Evolutionary conservation across 2,888 invertebrate genomes (phyloP), one percentile per base, ranked within the genome.

Genomic region (Acronicta aceris): DNA sequence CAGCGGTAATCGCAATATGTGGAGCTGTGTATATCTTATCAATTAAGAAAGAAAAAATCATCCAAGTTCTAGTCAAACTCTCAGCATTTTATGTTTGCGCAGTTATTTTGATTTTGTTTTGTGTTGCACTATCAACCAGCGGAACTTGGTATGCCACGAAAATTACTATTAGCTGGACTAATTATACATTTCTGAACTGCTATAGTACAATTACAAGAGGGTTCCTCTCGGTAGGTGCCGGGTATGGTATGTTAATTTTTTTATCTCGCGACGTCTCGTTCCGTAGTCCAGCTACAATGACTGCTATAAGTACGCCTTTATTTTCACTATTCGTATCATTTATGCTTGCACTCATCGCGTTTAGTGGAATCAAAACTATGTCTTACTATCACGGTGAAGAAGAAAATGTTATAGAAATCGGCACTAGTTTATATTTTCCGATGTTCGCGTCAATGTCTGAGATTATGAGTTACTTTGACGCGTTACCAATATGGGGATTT

Each of bases 211-310:
- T 89, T 16, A 78, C 76, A 8, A 79, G 86, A 40, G 90, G 89
- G 2, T 76, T 89, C 64, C 77, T 91, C 1, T 83, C 85, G 12
- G 66, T 89, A 13, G 91, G 92, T 9, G 79, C 88, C 27, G 93
- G 94, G 1, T 85, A 78, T 60, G 93, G 92, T 12, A 84, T 94
- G 21, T 80, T 91, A 47, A 65, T 84, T 12, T 89, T 83, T 79
- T 74, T 93, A 58, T 85, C 91, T 9, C 81, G 81, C 1, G 89
- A 91, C 49, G 85, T 84, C 10, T 74, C 89, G 1, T 93, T 94
- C 66, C 89, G 94, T 12, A 93, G 93, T 73, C 91, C 92, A 30
- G 90, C 92, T 2, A 90, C 88, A 16, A 93, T 92, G 89, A 90
- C 90, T 33, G 81, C 92, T 17, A 84, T 93, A 57, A 82, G 85